phyloP scores from a whole-genome alignment of 1,140 invertebrate genomes.

The Tetraneura akinire region DNA sequence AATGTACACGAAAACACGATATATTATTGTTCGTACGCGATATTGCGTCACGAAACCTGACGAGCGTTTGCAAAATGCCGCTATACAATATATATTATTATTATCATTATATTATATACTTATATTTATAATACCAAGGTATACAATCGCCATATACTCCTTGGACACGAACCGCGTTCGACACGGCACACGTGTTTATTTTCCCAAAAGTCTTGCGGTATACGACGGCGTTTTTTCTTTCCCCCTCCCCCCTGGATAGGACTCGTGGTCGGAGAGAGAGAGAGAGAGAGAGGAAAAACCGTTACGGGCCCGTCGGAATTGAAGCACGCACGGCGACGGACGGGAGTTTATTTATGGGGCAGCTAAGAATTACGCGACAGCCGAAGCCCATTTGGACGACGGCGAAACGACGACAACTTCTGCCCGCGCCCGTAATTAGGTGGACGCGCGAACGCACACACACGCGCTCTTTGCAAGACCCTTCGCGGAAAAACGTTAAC shows the following conservation, averaged over 20 bases:
- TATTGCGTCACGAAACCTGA: too few species aligned
- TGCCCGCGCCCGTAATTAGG: slow-evolving; percentile 42
- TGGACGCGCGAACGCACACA: neutral
- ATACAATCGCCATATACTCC: too few species aligned
- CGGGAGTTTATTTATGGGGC: slow-evolving; percentile 44
- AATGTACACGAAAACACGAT: too few species aligned
- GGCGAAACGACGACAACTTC: slow-evolving; percentile 45
- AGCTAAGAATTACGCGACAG: slow-evolving; percentile 49
- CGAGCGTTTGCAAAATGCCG: too few species aligned
- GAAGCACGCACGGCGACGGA: slow-evolving; percentile 38
- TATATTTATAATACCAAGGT: too few species aligned
- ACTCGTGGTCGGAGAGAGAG: neutral
- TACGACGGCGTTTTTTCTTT: neutral
- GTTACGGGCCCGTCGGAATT: slow-evolving; percentile 13
- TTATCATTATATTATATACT: too few species aligned
- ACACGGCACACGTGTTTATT: slow-evolving; percentile 31
- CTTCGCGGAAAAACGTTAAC: slow-evolving; percentile 48
- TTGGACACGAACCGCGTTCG: slow-evolving; percentile 29
- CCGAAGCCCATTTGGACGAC: slow-evolving; percentile 28
- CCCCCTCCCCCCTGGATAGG: too few species aligned
- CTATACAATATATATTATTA: too few species aligned
- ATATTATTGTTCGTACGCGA: too few species aligned
- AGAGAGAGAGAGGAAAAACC: neutral
- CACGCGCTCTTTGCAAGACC: neutral
- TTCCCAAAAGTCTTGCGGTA: slow-evolving; percentile 46